These are phyloP conservation scores for Bacillus rossius DNA, from an alignment of 1,140 invertebrate species.

Conservation along the genomic window DNA sequence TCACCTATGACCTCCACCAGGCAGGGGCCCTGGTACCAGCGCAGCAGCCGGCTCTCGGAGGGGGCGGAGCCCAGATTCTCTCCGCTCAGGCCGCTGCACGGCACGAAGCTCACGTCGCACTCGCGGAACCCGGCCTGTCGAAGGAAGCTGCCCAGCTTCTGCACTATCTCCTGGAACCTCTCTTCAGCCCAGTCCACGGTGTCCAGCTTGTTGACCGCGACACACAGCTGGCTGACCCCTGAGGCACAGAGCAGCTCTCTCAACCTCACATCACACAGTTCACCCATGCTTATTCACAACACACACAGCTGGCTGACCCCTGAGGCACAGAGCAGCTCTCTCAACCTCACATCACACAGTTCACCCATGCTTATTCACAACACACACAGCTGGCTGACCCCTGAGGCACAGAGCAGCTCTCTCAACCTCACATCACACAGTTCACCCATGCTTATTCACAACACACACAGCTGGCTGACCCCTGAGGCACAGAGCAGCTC, in stretches of 20 bases:
- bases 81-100: slow-evolving; percentile 92
- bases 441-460: no score
- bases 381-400: no score
- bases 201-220: slow-evolving; percentile 84
- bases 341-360: no score
- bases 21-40: slow-evolving; percentile 85
- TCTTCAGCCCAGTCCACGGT: slow-evolving; percentile 72
- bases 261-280: no score
- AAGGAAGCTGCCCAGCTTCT: slow-evolving; percentile 82
- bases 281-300: no score
- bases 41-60: slow-evolving; percentile 55
- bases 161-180: slow-evolving; percentile 80
- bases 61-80: slow-evolving; percentile 79
- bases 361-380: no score
- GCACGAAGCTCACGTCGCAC: slow-evolving; percentile 82
- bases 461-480: no score
- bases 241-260: slow-evolving; percentile 29
- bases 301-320: no score
- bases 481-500: no score
- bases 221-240: slow-evolving; percentile 78
- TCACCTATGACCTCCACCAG: slow-evolving; percentile 77
- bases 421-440: no score
- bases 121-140: slow-evolving; percentile 95
- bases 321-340: no score
- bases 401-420: no score